These are phyloP conservation scores for Sinocyclocheilus maitianheensis DNA, from an alignment of 2,113 vertebrate species.

Conservation along the genomic window DNA sequence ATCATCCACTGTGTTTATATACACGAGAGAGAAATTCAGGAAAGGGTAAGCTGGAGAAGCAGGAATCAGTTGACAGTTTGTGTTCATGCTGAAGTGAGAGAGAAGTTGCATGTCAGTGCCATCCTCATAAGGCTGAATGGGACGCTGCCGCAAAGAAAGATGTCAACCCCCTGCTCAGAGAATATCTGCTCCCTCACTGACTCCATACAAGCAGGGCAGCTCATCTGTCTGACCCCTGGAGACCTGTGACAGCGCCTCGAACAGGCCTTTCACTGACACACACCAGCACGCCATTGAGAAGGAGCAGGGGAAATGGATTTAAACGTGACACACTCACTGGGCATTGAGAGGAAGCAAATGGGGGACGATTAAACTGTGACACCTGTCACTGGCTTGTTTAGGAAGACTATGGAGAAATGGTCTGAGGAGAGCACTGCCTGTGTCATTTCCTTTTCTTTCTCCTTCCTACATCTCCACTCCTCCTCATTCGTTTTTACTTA, in stretches of 20 bases:
- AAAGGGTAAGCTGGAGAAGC: constrained; percentile 34
- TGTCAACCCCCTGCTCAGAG: constrained; percentile 57
- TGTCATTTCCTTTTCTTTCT: constrained; percentile 30
- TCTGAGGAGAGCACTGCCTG: constrained; percentile 38
- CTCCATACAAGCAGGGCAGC: constrained; percentile 62
- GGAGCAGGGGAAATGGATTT: constrained; percentile 53
- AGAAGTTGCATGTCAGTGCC: constrained; percentile 39
- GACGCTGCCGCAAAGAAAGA: constrained; percentile 54
- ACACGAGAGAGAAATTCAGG: not conserved
- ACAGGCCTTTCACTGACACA: constrained; percentile 60
- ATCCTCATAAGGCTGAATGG: constrained; percentile 55
- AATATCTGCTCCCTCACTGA: constrained; percentile 59
- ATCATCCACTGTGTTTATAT: too few species aligned
- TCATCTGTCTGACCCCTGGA: constrained; percentile 60
- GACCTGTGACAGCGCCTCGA: constrained; percentile 61
- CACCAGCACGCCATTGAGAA: constrained; percentile 55
- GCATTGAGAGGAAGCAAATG: constrained; percentile 57
- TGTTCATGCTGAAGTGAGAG: constrained; percentile 18
- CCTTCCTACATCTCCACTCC: constrained; percentile 25
- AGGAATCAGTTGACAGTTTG: constrained; percentile 41
- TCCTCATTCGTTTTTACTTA: constrained; percentile 21
- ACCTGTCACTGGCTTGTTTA: constrained; percentile 61
- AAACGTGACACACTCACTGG: constrained; percentile 59
- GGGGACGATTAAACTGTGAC: constrained; percentile 58
- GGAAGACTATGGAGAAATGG: constrained; percentile 48